Percentiles rank a stretch among this genome's conserved stretches.
Conservation (phyloP, 1,140 invertebrate species). For the Yoshiicerus persimilis region DNA sequence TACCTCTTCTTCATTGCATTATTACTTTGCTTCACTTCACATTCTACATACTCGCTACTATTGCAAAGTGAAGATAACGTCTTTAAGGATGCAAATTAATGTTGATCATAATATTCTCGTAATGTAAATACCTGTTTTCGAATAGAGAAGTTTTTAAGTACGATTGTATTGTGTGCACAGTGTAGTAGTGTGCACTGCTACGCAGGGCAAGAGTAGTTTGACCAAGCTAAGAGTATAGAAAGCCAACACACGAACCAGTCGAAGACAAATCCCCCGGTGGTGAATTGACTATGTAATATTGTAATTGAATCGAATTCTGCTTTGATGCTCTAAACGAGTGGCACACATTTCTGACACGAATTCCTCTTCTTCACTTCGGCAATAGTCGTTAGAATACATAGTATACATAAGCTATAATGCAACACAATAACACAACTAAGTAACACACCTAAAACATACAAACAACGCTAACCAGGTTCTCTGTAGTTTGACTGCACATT, state of each 20-base stretch:
- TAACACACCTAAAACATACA: neutral
- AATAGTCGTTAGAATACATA: neutral
- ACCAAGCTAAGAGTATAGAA: no score
- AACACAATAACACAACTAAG: neutral
- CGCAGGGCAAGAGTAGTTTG: neutral
- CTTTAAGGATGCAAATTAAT: neutral
- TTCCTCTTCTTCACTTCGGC: neutral
- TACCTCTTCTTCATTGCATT: neutral
- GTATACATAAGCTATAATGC: neutral
- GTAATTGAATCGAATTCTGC: conserved; percentile 5
- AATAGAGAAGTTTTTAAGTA: neutral
- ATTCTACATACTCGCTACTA: neutral
- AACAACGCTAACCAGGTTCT: neutral
- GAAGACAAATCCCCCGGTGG: neutral
- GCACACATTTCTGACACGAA: conserved; percentile 9
- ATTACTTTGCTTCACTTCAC: neutral
- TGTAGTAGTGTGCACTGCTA: neutral
- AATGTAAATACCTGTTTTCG: conserved; percentile 1
- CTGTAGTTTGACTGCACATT: no score
- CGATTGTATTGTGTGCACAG: neutral
- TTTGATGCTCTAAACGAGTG: neutral
- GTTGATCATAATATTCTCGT: neutral
- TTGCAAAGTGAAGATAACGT: neutral
- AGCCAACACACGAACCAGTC: neutral
- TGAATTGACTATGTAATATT: neutral